These are phyloP conservation scores for Callyntrura guangdongensis DNA, from an alignment of 2,888 invertebrate genomes.

Conservation along the genomic window DNA sequence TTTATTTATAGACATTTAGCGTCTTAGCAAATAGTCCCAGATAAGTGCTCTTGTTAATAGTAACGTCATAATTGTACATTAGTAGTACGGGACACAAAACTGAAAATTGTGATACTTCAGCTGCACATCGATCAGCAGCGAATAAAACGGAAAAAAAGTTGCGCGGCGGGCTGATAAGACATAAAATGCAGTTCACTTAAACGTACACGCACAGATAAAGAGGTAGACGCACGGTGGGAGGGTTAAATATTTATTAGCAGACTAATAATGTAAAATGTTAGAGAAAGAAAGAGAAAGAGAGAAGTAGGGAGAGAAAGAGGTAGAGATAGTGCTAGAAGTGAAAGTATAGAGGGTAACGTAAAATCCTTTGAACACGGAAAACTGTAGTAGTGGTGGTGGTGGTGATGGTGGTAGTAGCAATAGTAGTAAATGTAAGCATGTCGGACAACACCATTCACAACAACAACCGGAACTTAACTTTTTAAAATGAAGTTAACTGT, in stretches of 20 bases:
- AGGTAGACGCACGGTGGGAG: constrained; percentile 21
- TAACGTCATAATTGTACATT: constrained; percentile 35
- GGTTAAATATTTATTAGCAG: constrained; percentile 51
- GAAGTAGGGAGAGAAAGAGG: constrained; percentile 13
- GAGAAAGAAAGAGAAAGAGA: constrained; percentile 15
- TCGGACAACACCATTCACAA: constrained; percentile 49
- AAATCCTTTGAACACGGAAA: constrained; percentile 59
- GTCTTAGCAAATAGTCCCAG: not conserved
- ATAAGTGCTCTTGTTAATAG: not conserved
- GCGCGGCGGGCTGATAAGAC: constrained; percentile 21
- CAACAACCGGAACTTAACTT: constrained; percentile 8
- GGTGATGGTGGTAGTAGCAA: too few species aligned
- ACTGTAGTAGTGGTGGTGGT: constrained; percentile 27
- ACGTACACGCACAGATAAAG: constrained; percentile 38
- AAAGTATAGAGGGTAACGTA: constrained; percentile 76
- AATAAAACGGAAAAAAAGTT: constrained; percentile 5
- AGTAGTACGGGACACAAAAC: not conserved
- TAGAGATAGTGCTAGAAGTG: constrained; percentile 42
- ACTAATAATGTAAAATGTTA: constrained; percentile 34
- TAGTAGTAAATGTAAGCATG: constrained; percentile 8
- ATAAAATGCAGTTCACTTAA: constrained; percentile 42
- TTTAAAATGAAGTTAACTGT: not conserved
- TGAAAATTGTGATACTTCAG: too few species aligned
- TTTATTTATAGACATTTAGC: constrained; percentile 13
- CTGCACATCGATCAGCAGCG: too few species aligned